A percentile compares a stretch with the other conserved stretches of the same genome.
Evolutionary conservation across 2,113 vertebrate genomes (phyloP).

Genomic region (Silurus asotus): DNA sequence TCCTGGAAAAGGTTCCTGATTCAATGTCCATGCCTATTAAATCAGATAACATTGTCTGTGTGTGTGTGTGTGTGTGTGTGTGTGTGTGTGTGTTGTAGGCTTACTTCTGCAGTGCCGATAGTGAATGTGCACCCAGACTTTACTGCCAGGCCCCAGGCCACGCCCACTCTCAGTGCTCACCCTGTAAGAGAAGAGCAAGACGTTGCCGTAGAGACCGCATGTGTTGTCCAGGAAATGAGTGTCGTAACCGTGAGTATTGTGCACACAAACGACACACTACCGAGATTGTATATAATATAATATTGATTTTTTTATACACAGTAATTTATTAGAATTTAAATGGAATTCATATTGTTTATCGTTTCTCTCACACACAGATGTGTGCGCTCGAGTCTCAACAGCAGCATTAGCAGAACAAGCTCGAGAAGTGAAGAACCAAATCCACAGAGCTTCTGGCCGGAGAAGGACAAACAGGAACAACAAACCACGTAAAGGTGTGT

Average conservation of each 20-base stretch:
- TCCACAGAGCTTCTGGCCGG: background rate
- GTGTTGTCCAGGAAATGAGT: conserved; percentile 39
- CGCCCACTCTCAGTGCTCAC: conserved; percentile 17
- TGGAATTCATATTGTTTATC: too few relatives aligned
- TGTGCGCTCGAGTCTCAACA: background rate
- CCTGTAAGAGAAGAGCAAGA: conserved; percentile 31
- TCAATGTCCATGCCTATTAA: too few relatives aligned
- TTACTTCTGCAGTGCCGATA: conserved; percentile 27
- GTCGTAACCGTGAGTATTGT: conserved; percentile 28
- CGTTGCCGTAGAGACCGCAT: conserved; percentile 34
- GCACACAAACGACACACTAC: background rate
- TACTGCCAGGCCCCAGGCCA: conserved; percentile 22
- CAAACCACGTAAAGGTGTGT: conserved; percentile 13
- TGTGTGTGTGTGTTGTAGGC: conserved; percentile 23
- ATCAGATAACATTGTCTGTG: background rate
- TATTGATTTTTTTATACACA: background rate
- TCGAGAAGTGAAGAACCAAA: background rate
- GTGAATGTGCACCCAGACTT: conserved; percentile 18
- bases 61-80: background rate
- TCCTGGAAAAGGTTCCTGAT: too few relatives aligned
- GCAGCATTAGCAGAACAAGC: background rate
- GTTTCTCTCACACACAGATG: background rate
- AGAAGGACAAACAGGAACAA: background rate
- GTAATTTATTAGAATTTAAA: background rate
- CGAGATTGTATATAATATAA: background rate